Percentiles rank a stretch among this genome's conserved stretches.
phyloP scores from a whole-genome alignment of 2,797 vertebrate genomes.

The Tinamus major region DNA sequence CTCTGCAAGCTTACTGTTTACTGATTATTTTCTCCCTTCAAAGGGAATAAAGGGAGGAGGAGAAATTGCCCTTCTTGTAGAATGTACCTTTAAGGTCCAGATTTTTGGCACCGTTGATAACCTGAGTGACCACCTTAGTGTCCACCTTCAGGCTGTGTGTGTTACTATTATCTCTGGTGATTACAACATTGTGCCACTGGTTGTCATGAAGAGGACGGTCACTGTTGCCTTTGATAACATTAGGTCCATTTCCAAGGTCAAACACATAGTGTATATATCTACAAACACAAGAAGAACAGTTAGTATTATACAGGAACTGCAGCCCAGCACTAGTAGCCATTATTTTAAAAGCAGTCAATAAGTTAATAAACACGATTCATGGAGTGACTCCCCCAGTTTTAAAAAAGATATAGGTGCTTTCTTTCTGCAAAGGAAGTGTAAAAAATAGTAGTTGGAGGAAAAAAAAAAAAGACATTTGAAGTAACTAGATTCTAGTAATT shows the following conservation, averaged over 20 bases:
- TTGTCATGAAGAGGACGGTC: conserved; percentile 95
- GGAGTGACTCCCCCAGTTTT: neutral
- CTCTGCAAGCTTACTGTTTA: neutral
- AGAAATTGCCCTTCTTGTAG: neutral
- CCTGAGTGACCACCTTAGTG: conserved; percentile 91
- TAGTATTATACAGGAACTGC: neutral
- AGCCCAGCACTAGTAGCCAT: fast-evolving
- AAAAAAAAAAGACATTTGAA: neutral
- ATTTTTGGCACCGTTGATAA: conserved; percentile 98
- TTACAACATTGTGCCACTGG: conserved; percentile 98
- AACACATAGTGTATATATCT: conserved; percentile 99
- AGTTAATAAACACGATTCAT: neutral
- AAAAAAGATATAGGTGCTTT: neutral
- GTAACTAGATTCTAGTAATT: neutral
- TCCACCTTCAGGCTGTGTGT: conserved; percentile 97
- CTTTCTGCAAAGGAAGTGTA: neutral
- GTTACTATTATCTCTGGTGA: conserved; percentile 97
- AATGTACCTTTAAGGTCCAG: conserved; percentile 94
- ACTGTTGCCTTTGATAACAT: conserved; percentile 97
- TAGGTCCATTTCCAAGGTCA: conserved; percentile 96
- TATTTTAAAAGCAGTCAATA: neutral
- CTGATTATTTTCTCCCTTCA: neutral
- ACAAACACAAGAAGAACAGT: neutral
- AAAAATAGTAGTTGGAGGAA: neutral
- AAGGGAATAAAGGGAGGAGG: neutral